A percentile compares a stretch with the other conserved stretches of the same genome.
Evolutionary conservation across 1,140 invertebrate genomes (phyloP).

Genomic region (Lepidurus arcticus): DNA sequence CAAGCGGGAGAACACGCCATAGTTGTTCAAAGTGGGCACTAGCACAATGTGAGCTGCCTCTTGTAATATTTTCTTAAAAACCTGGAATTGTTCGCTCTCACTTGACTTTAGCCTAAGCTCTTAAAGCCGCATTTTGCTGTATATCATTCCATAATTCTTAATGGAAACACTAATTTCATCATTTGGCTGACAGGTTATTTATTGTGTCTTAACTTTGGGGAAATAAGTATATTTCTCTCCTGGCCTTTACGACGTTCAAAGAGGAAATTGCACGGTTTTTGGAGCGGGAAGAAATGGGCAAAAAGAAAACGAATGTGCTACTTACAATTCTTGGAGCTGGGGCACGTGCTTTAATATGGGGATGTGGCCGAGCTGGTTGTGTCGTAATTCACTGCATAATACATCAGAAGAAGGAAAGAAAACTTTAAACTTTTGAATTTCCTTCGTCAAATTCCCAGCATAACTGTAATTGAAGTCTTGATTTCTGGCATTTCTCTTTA

Average conservation of each 20-base stretch:
- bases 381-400: constrained; percentile 61
- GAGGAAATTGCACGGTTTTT: constrained; percentile 13
- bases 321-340: constrained; percentile 66
- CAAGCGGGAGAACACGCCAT: too few species aligned
- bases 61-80: too few species aligned
- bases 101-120: neutral
- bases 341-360: constrained; percentile 57
- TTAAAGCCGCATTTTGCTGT: neutral
- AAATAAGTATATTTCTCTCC: neutral
- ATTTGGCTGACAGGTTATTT: neutral
- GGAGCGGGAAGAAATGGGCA: neutral
- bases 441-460: neutral
- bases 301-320: constrained; percentile 38
- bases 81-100: neutral
- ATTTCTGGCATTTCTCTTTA: too few species aligned
- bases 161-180: neutral
- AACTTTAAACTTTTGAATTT: too few species aligned
- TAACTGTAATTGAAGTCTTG: too few species aligned
- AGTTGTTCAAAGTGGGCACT: too few species aligned
- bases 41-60: too few species aligned
- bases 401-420: constrained; percentile 32
- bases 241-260: neutral
- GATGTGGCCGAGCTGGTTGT: constrained; percentile 62
- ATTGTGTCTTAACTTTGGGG: neutral
- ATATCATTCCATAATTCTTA: neutral